Base-by-base conservation (phyloP, 37 sponge, comb jelly and placozoan species). In the Halichondria panicea region DNA sequence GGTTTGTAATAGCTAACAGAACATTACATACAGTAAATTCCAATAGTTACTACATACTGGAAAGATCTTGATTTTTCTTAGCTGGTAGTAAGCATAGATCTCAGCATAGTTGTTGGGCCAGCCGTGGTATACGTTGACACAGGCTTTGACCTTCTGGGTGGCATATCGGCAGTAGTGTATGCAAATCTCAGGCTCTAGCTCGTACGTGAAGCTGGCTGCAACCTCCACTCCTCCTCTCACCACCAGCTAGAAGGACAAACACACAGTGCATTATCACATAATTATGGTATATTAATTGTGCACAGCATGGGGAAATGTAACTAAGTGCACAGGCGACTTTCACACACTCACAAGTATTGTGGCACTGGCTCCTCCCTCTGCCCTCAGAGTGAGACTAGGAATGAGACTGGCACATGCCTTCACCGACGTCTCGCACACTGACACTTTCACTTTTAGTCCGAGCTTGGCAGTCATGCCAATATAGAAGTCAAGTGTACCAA, bases 151-250 rank as follows among this genome's bases (percentile, higher is more conserved):
- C 39, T 39, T 37, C 25, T 42, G 25, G 4, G 30, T 2, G 35
- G 65, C 34, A 21, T 36, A 21, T 25, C 18, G 37, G 25, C 43
- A 37, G 27, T 3, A 37, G 3, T 68, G 68, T 9, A 68, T 37
- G 68, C 68, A 68, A 41, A 39, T 24, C 3, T 68, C 15, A 25
- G 68, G 68, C n/a, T 68, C 68, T 43, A 68, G 7, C 43, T 5
- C 25, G n/a, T 68, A 68, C 19, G 41, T 24, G 43, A 68, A 68
- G 25, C 41, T 27, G 3, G 68, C 42, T 28, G 25, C 42, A 12
- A 68, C 68, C 38, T 68, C 68, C 37, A 68, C n/a, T 13, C 68
- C 68, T 24, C 68, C 68, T 40, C 42, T 41, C 1, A 68, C 68
- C 32, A 36, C 38, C 36, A 39, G 68, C 39, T 39, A 36, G n/a